These are phyloP conservation scores for Luscinia megarhynchos DNA, from an alignment of 2,797 vertebrate species.

Conservation along the genomic window DNA sequence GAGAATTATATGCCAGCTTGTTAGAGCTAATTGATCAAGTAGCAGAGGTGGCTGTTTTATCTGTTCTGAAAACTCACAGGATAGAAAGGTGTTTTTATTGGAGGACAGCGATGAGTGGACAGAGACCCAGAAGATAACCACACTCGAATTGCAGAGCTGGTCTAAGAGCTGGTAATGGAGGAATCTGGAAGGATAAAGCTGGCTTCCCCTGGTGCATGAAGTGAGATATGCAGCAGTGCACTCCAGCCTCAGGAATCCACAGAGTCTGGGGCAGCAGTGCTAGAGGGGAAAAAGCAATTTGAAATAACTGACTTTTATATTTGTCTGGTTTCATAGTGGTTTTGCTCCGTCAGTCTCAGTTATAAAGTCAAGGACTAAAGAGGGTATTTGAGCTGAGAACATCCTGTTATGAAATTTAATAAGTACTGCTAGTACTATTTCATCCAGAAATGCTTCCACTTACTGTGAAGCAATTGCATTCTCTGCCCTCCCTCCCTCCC, in stretches of 20 bases:
- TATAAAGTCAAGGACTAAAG: slow-evolving; percentile 39
- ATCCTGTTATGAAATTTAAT: slow-evolving; percentile 49
- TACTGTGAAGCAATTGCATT: slow-evolving; percentile 28
- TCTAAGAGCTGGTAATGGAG: background rate
- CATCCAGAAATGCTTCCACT: slow-evolving; percentile 22
- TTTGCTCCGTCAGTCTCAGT: slow-evolving; percentile 17
- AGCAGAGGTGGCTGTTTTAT: background rate
- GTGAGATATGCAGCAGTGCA: background rate
- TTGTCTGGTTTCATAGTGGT: background rate
- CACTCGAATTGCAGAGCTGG: background rate
- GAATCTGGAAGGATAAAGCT: background rate
- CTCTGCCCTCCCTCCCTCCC: background rate
- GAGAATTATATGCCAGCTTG: background rate
- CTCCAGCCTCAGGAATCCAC: background rate
- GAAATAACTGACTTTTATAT: slow-evolving; percentile 22
- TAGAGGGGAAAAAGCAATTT: slow-evolving; percentile 9
- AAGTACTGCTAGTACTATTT: slow-evolving; percentile 33
- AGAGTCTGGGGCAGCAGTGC: background rate
- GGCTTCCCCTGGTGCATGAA: background rate
- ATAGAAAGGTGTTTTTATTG: background rate
- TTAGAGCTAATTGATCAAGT: background rate
- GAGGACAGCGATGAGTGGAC: too few relatives aligned
- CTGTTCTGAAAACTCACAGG: background rate
- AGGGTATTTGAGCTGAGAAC: slow-evolving; percentile 22
- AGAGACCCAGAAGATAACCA: background rate